Evolutionary conservation across 2,888 invertebrate species (phyloP).

Genomic region (Sesamia inferens): DNA sequence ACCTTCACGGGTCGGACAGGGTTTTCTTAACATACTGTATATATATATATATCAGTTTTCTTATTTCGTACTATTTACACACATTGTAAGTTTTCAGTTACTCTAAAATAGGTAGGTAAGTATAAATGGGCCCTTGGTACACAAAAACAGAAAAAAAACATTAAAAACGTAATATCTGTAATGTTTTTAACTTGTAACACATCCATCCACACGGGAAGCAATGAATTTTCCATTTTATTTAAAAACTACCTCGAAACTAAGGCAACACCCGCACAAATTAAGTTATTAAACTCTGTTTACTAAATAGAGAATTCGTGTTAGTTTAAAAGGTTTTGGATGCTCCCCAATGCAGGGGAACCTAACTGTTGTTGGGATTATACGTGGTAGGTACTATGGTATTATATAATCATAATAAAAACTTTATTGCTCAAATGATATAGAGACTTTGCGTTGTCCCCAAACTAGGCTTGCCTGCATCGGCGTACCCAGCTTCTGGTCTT

Average conservation of each 20-base stretch:
- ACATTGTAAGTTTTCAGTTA: slow-evolving; percentile 4
- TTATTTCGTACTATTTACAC: neutral
- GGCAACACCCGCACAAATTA: slow-evolving; percentile 16
- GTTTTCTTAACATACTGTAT: too few species aligned
- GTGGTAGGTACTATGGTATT: neutral
- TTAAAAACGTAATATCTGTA: too few species aligned
- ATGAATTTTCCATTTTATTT: slow-evolving; percentile 6
- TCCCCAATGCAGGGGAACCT: neutral
- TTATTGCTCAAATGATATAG: too few species aligned
- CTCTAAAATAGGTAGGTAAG: too few species aligned
- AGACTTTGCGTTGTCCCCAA: too few species aligned
- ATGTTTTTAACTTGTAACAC: neutral
- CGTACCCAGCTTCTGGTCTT: too few species aligned
- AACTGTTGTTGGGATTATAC: neutral
- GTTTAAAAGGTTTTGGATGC: slow-evolving; percentile 39
- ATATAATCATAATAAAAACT: slow-evolving; percentile 4
- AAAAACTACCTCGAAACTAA: slow-evolving; percentile 14
- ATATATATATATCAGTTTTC: neutral
- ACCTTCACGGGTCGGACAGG: too few species aligned
- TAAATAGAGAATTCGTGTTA: slow-evolving; percentile 45
- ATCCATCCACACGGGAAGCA: slow-evolving; percentile 3
- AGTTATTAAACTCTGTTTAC: slow-evolving; percentile 31
- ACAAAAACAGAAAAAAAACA: too few species aligned
- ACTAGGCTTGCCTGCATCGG: too few species aligned
- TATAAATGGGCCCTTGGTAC: neutral